Base-by-base conservation (phyloP, 2,797 vertebrate species). In the Platyrinchus mystaceus region DNA sequence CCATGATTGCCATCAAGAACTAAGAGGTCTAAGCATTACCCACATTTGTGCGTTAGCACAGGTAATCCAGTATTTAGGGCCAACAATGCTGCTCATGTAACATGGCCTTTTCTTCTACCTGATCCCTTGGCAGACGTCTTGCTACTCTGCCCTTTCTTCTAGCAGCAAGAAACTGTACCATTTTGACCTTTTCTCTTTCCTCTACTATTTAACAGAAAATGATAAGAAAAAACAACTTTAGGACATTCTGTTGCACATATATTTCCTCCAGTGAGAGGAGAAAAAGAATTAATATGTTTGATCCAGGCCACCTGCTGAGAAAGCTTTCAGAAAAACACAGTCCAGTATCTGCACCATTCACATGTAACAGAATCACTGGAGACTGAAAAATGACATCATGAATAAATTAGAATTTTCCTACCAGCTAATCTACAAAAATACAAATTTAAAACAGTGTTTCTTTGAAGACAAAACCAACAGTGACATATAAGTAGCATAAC, bases 111-210 rank as follows among this genome's bases (percentile, higher is more conserved):
- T 87, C 58, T 59, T 76, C 44, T n/a, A 70, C 39, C 6, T 78
- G 73, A 76, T 77, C 49, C 62, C 91, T 66, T 59, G 37, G 76
- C 60, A 86, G 47, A 28, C 0, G 2, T 24, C 46, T 90, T 77
- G 39, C 60, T 90, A 80, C 52, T 7, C 7, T 53, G 37, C 13
- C 3, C 2, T 46, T 79, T 76, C 55, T 94, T 66, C 68, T 28
- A 74, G 52, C 52, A 90, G 52, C 52, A 83, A 10, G 17, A 59
- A 47, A 11, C 20, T 67, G 39, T n/a, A 90, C 10, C 16, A 27
- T 86, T 92, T 64, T 74, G 44, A 93, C 47, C 44, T 80, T 49
- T 66, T 82, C 10, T 75, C 41, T 60, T 77, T 74, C 66, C 44
- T 70, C 66, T 63, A 47, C 30, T 75, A 63, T 55, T 70, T 77